These are phyloP conservation scores for Laspeyria flexula DNA, from an alignment of 2,888 invertebrate species.

Conservation along the genomic window DNA sequence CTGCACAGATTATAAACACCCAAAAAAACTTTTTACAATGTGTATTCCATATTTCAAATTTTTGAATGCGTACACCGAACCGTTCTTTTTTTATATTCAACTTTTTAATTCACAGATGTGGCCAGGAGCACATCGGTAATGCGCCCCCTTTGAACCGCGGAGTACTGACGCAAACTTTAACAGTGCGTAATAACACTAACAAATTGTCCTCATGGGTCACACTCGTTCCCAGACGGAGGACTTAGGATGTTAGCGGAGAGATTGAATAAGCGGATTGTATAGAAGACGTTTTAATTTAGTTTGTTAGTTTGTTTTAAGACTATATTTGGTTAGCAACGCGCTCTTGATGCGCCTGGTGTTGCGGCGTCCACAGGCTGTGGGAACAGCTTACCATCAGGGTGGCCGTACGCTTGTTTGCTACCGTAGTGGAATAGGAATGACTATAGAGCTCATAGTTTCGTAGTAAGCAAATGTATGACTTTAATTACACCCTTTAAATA, in stretches of 20 bases:
- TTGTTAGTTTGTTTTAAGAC: background rate
- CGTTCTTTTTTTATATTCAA: slow-evolving; percentile 25
- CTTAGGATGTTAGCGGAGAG: slow-evolving; percentile 66
- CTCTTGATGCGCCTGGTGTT: no score
- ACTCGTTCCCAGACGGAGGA: slow-evolving; percentile 65
- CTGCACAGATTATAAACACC: slow-evolving; percentile 28
- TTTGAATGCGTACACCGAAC: slow-evolving; percentile 12
- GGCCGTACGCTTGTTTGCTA: no score
- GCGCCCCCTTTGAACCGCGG: slow-evolving; percentile 69
- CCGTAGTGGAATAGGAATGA: no score
- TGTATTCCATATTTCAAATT: slow-evolving; percentile 43
- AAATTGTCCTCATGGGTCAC: slow-evolving; percentile 78
- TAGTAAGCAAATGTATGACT: no score
- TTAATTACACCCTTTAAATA: no score
- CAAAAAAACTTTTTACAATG: slow-evolving; percentile 21
- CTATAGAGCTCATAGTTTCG: no score
- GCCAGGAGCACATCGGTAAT: slow-evolving; percentile 56
- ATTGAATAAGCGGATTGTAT: slow-evolving; percentile 46
- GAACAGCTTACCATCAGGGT: no score
- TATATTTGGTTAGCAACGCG: no score
- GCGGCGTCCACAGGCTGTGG: no score
- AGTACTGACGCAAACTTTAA: slow-evolving; percentile 74
- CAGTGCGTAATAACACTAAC: slow-evolving; percentile 77
- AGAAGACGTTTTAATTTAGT: slow-evolving; percentile 9
- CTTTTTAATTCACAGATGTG: slow-evolving; percentile 29